Evolutionary conservation across 2,113 vertebrate genomes (phyloP).

Genomic region (Neogale vison): DNA sequence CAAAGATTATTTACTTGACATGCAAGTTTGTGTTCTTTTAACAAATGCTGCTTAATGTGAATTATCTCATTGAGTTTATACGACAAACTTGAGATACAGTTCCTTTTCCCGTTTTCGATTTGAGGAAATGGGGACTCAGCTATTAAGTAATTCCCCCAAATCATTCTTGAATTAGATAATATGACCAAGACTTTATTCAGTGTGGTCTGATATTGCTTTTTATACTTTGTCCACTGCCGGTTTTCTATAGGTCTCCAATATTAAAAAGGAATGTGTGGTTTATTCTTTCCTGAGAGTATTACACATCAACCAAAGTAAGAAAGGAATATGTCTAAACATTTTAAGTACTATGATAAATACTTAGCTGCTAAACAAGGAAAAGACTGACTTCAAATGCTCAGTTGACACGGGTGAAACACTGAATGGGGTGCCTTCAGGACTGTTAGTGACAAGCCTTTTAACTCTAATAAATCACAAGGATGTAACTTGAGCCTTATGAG

Average conservation of each 20-base stretch:
- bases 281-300: slow-evolving; percentile 51
- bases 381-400: not conserved
- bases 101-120: not conserved
- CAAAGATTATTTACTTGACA: not conserved
- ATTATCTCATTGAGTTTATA: slow-evolving; percentile 18
- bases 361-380: slow-evolving; percentile 30
- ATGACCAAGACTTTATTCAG: not conserved
- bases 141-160: not conserved
- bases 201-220: not conserved
- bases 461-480: slow-evolving; percentile 32
- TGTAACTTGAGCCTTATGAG: not conserved
- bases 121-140: not conserved
- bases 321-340: slow-evolving; percentile 64
- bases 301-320: slow-evolving; percentile 40
- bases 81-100: not conserved
- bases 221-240: not conserved
- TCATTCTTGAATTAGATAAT: not conserved
- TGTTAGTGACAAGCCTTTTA: not conserved
- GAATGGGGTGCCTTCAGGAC: not conserved
- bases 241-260: not conserved
- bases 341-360: slow-evolving; percentile 46
- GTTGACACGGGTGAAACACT: not conserved
- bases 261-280: slow-evolving; percentile 15
- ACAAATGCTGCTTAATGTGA: not conserved
- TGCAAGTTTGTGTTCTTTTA: not conserved